Base-by-base conservation (phyloP, 2,888 invertebrate species). In the Drosophila pseudotakahashii region DNA sequence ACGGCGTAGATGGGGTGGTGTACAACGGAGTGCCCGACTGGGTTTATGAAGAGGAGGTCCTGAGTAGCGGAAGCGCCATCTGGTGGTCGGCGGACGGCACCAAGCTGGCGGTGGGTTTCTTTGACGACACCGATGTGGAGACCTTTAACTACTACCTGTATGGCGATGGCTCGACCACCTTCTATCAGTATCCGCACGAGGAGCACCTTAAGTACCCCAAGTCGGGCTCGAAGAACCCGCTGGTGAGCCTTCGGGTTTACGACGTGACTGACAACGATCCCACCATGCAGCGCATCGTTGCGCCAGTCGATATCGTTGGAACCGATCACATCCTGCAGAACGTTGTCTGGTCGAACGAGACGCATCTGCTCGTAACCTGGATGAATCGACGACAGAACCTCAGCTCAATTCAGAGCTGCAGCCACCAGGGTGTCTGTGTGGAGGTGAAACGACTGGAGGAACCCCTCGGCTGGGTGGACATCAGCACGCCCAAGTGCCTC, bases 41-140 rank as follows among this genome's bases (percentile, higher is more conserved):
- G 98, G 95, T 98, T 39, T 98, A 98, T 90, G 98, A 98, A 94
- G 97, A 97, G 94, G 97, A 97, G 92, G 95, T 97, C 11, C 92
- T 97, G 55, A 93, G 93, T 55, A 93, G 94, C 7, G 94, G 94
- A 52, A 94, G 94, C 76, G 97, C 97, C 0, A 84, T 96, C 77
- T 97, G 97, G 97, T 96, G 96, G 93, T 96, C 97, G 0, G 93
- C 94, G 0, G 93, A 94, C 77, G 96, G 95, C 11, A 93, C 92
- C 4, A 93, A 94, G 71, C 89, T 98, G 39, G 96, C 95, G 0
- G 96, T 95, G 53, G 95, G 95, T 1, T 93, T 93, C n/a, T 96
- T 96, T 88, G 94, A 96, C 88, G 96, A 96, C 79, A 94, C 94
- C 1, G 76, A 93, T 1, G 96, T 97, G 0, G 93, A 93, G 73